A percentile compares a stretch with the other conserved stretches of the same genome.
Conservation (phyloP, 2,113 vertebrate species). For the Lepidiolamprologus cunningtoni region DNA sequence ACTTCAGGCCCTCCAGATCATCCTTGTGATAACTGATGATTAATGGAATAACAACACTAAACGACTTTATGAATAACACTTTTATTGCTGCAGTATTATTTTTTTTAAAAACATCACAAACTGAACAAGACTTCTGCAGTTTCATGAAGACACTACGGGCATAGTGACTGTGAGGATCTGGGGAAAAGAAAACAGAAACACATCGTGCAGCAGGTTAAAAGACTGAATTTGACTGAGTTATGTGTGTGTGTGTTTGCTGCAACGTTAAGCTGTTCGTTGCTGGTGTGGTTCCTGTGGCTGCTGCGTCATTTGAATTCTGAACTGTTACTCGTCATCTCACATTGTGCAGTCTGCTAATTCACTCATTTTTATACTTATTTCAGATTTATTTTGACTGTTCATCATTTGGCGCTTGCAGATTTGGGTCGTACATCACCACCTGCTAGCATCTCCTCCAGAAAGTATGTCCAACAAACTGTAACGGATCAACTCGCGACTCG, state of each 20-base stretch:
- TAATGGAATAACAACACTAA: neutral
- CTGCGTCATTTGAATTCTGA: neutral
- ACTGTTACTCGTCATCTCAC: neutral
- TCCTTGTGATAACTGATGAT: neutral
- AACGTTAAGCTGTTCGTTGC: accelerated
- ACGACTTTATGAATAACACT: neutral
- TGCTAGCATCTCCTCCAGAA: neutral
- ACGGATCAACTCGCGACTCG: neutral
- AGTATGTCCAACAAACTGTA: neutral
- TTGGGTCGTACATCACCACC: neutral
- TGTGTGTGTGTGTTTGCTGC: neutral
- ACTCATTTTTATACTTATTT: neutral
- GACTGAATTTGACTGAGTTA: neutral
- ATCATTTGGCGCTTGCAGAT: neutral
- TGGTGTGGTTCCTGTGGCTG: neutral
- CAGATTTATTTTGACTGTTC: neutral
- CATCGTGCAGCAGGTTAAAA: neutral
- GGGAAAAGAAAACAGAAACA: neutral
- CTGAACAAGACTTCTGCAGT: neutral
- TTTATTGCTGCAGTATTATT: conserved; percentile 8
- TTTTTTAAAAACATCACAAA: neutral
- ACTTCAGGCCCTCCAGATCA: neutral
- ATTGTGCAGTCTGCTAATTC: neutral
- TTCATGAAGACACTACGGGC: conserved; percentile 58
- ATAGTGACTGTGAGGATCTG: conserved; percentile 69